phyloP scores from a whole-genome alignment of 2,797 vertebrate species.

The Micrastur ruficollis region DNA sequence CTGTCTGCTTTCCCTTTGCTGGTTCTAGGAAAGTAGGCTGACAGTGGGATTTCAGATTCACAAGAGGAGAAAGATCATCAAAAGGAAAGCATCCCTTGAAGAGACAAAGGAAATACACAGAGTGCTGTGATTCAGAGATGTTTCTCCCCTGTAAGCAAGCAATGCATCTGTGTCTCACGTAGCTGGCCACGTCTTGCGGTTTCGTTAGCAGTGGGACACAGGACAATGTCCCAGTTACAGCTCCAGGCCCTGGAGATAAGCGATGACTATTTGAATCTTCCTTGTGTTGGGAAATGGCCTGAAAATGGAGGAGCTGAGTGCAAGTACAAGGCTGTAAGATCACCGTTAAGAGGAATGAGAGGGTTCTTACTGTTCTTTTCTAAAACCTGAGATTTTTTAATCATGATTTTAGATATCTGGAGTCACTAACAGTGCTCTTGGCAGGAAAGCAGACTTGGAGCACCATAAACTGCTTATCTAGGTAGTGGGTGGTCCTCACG shows the following conservation, averaged over 20 bases:
- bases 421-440: background rate
- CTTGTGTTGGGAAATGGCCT: background rate
- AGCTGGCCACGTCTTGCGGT: accelerated
- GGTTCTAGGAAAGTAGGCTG: background rate
- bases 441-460: background rate
- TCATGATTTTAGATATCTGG: background rate
- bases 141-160: background rate
- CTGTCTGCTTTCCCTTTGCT: background rate
- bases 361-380: background rate
- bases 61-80: background rate
- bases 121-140: accelerated
- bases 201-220: background rate
- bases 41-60: background rate
- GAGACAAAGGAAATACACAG: background rate
- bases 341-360: accelerated
- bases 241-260: background rate
- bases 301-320: background rate
- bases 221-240: background rate
- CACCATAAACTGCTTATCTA: background rate
- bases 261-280: background rate
- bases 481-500: background rate
- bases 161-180: background rate
- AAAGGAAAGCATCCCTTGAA: background rate
- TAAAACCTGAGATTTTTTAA: background rate
- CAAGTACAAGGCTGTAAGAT: background rate